Percentiles rank a stretch among this genome's conserved stretches.
Evolutionary conservation across 2,113 vertebrate species (phyloP).

Genomic region (Odocoileus virginianus): DNA sequence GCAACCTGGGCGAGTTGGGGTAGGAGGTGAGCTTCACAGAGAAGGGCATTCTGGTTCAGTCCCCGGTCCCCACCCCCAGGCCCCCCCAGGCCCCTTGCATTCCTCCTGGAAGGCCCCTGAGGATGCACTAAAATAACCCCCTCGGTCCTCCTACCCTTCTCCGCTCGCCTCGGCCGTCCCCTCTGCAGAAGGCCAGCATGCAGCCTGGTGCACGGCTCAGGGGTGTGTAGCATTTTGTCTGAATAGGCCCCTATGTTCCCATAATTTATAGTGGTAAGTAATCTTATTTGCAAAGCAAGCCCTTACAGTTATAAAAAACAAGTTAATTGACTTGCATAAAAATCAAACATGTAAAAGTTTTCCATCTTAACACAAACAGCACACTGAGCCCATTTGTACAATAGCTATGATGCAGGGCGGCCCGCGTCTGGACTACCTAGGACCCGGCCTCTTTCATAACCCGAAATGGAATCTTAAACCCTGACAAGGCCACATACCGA

Average conservation of each 20-base stretch:
- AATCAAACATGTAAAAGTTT: constrained; percentile 86
- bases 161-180: constrained; percentile 37
- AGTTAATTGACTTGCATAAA: constrained; percentile 88
- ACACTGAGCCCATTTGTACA: constrained; percentile 82
- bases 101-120: constrained; percentile 51
- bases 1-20: neutral
- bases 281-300: constrained; percentile 89
- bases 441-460: constrained; percentile 81
- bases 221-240: constrained; percentile 84
- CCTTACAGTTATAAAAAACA: constrained; percentile 86
- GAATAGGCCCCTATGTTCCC: constrained; percentile 86
- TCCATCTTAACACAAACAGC: constrained; percentile 82
- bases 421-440: constrained; percentile 74
- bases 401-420: constrained; percentile 79
- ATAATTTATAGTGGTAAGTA: constrained; percentile 87
- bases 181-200: constrained; percentile 58
- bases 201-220: constrained; percentile 78
- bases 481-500: constrained; percentile 84
- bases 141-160: constrained; percentile 14
- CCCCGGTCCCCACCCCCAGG: neutral
- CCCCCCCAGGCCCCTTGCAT: neutral
- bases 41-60: neutral
- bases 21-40: neutral
- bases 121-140: constrained; percentile 58
- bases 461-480: constrained; percentile 85